Conservation (phyloP, 2,888 invertebrate species). For the Eristalis pertinax region DNA sequence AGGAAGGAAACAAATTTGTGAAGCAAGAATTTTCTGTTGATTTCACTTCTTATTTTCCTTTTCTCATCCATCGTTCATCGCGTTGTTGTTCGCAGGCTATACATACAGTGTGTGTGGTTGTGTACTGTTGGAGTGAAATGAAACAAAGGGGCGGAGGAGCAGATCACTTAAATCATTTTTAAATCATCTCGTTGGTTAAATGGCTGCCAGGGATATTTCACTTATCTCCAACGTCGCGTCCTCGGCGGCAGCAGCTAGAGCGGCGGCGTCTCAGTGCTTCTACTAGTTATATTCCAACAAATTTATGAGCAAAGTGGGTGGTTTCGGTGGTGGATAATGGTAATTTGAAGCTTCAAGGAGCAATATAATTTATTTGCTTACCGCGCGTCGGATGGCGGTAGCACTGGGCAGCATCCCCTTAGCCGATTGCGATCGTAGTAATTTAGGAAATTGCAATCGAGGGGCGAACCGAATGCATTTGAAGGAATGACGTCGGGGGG, state of each 20-base stretch:
- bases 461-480: constrained; percentile 49
- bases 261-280: not conserved
- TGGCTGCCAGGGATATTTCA: constrained; percentile 63
- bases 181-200: constrained; percentile 69
- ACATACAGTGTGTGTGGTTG: not conserved
- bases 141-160: constrained; percentile 38
- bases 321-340: constrained; percentile 58
- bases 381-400: not conserved
- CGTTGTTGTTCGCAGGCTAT: not conserved
- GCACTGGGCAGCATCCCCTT: constrained; percentile 3
- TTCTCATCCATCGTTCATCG: constrained; percentile 17
- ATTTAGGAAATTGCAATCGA: constrained; percentile 65
- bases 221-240: constrained; percentile 40
- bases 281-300: constrained; percentile 35
- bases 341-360: constrained; percentile 70
- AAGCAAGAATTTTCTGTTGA: constrained; percentile 65
- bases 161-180: constrained; percentile 71
- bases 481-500: not conserved
- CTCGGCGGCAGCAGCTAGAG: constrained; percentile 9
- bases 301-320: constrained; percentile 60
- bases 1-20: constrained; percentile 71
- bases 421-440: constrained; percentile 63
- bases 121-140: constrained; percentile 16
- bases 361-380: constrained; percentile 70
- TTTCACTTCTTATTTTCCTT: constrained; percentile 31